Conservation (phyloP, 2,888 invertebrate genomes). For the Tethea ocularis region DNA sequence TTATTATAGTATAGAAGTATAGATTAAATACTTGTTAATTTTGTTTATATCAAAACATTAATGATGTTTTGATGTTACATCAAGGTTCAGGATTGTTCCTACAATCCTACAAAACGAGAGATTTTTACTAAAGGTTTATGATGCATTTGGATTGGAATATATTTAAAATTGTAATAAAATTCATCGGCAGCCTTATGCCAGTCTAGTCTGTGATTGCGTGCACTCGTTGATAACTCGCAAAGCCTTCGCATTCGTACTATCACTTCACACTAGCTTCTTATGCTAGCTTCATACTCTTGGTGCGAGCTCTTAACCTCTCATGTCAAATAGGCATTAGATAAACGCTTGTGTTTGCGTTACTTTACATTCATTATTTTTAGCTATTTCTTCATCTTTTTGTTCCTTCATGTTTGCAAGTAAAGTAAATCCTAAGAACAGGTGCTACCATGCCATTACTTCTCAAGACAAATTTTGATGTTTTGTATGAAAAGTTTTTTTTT, state of each 20-base stretch:
- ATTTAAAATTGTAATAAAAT: background rate
- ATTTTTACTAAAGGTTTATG: background rate
- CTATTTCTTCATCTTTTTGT: too few relatives aligned
- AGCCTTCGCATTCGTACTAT: conserved; percentile 47
- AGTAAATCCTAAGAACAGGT: too few relatives aligned
- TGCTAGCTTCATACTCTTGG: conserved; percentile 33
- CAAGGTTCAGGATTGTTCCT: background rate
- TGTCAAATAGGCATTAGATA: background rate
- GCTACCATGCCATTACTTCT: too few relatives aligned
- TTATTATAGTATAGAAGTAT: too few relatives aligned
- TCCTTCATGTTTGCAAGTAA: too few relatives aligned
- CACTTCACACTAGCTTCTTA: conserved; percentile 38
- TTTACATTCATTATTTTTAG: background rate
- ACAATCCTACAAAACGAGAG: background rate
- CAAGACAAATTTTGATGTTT: too few relatives aligned
- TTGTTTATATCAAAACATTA: background rate
- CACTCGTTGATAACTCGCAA: conserved; percentile 51
- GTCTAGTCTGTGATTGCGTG: conserved; percentile 28
- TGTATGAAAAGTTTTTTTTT: too few relatives aligned
- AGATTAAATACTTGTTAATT: too few relatives aligned
- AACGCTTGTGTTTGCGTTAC: background rate
- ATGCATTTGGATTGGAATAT: background rate
- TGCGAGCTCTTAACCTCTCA: background rate
- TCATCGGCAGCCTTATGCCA: background rate
- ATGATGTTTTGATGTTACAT: background rate